Evolutionary conservation across 2,797 vertebrate species (phyloP), one percentile per base, ranked within the genome.

Genomic region (Morus bassanus): DNA sequence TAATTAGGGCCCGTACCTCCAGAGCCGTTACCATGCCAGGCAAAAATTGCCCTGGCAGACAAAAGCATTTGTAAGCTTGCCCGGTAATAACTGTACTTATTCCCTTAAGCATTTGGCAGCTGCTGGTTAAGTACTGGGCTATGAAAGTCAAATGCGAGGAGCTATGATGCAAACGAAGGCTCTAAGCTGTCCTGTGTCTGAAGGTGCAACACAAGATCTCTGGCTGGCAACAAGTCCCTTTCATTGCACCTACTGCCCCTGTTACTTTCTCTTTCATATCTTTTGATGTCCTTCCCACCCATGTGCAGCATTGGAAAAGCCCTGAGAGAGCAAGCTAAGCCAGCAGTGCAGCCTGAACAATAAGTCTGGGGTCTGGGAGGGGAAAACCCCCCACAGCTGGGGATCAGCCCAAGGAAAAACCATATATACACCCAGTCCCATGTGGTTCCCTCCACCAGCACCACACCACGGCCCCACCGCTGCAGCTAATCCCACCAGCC

Each of bases 351-450:
- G 22, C 24, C 43, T 76, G 84, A 51, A 67, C 54, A 77, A 23
- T 18, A 61, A 25, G 9, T 35, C 1, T 82, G 37, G 43, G 21
- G 43, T 6, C 50, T 69, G n/a, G 14, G 57, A 93, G 22, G 25
- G 6, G 3, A 19, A 85, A 22, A 19, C 0, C 0, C 24, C 11
- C 63, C 31, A 27, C 15, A 73, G 18, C 11, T 24, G 22, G 39
- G 24, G 22, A 10, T 74, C 35, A 81, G 8, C 35, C 48, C n/a
- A 41, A 61, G 39, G 22, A 19, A 92, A 84, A 91, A 22, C 3
- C 25, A 9, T 14, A 24, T 9, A 25, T 31, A n/a, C 7, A 30
- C 9, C 33, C 41, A 41, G 35, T 50, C 18, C 18, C 0, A 0
- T 7, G 28, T 45, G 50, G 37, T 74, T 39, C 45, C 54, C 25